Evolutionary conservation across 2,113 vertebrate species (phyloP), one percentile per base, ranked within the genome.

Genomic region (Cyrtonyx montezumae): DNA sequence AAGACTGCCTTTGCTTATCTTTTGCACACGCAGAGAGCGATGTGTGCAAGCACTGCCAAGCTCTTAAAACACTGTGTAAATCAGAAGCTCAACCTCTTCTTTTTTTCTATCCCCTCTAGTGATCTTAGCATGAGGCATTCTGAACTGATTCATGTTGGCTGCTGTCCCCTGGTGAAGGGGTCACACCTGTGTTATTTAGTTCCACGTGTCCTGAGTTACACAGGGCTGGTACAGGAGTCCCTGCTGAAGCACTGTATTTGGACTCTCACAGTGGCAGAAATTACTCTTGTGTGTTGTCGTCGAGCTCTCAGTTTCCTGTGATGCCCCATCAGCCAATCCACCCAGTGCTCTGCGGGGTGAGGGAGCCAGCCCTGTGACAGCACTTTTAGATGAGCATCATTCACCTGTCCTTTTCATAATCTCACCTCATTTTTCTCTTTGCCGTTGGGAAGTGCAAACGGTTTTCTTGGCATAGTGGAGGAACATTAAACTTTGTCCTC

Each of bases 371-470:
- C 51, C 3, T 12, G 23, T n/a, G 68, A 30, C 19, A 62, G 51
- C 28, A 4, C 45, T 70, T n/a, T 22, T 69, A 18, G 26, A 9
- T 59, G 19, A 3, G 0, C 25, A 3, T 26, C 53, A 68, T 4
- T 2, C 13, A 20, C 8, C 32, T 75, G 26, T 40, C 21, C n/a
- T 58, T 23, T 76, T 43, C 36, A 43, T 66, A 8, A 17, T 25
- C 36, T 34, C 19, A 0, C 19, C 61, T 74, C 59, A 21, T 36
- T 46, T 76, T 23, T 80, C 69, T 8, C 13, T 3, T 55, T 36
- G 25, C 46, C 2, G 0, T 68, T 12, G 3, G 37, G 56, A 71
- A 45, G 5, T 15, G 1, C 28, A 42, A 58, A 43, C 12, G 7
- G 13, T 11, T 51, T 83, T 70, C 30, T 43, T 36, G 7, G 28